Evolutionary conservation across 2,888 invertebrate species (phyloP).

Genomic region (Prosopocoilus inquinatus): DNA sequence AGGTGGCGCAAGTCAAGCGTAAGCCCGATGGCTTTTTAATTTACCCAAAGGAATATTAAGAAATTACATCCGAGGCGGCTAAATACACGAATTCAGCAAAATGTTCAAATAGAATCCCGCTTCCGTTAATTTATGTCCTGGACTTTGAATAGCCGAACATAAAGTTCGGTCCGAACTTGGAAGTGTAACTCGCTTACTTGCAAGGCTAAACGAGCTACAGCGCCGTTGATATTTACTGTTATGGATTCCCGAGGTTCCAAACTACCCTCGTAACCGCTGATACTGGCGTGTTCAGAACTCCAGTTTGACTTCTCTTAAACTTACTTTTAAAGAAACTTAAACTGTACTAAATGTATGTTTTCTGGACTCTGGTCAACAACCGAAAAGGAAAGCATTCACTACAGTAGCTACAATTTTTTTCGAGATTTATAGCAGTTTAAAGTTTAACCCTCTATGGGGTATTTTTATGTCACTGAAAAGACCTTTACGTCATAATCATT

Average conservation of each 20-base stretch:
- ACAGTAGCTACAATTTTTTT: neutral
- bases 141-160: conserved; percentile 35
- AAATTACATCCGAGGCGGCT: conserved; percentile 4
- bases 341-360: conserved; percentile 36
- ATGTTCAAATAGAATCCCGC: conserved; percentile 34
- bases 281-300: conserved; percentile 38
- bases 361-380: conserved; percentile 28
- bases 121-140: conserved; percentile 40
- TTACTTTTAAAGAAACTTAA: conserved; percentile 37
- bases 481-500: too few relatives aligned
- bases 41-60: neutral
- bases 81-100: conserved; percentile 31
- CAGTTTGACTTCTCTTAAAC: conserved; percentile 34
- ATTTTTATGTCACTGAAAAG: too few relatives aligned
- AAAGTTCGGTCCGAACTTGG: conserved; percentile 37
- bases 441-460: too few relatives aligned
- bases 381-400: neutral
- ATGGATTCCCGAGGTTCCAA: conserved; percentile 39
- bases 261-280: conserved; percentile 42
- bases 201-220: conserved; percentile 38
- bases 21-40: too few relatives aligned
- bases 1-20: too few relatives aligned
- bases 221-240: conserved; percentile 41
- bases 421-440: too few relatives aligned
- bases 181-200: conserved; percentile 35